Percentiles rank a stretch among this genome's conserved stretches.
phyloP scores from a whole-genome alignment of 1,140 invertebrate genomes.

The Saxidomus purpurata region DNA sequence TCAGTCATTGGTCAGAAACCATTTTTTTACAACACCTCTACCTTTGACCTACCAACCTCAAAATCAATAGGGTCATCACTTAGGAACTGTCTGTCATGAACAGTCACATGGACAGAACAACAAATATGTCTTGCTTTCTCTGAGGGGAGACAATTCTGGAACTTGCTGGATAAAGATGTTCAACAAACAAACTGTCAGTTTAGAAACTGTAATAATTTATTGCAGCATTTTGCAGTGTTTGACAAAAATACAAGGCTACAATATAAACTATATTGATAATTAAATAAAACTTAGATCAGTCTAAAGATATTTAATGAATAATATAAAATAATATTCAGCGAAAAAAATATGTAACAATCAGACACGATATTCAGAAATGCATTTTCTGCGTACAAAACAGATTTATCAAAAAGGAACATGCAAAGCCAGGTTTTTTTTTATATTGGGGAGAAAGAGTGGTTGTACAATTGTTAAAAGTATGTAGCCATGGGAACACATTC shows the following conservation, averaged over 20 bases:
- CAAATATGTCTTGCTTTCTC: no score
- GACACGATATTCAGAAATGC: background rate
- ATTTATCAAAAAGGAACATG: background rate
- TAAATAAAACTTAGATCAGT: constrained; percentile 47
- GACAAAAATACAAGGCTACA: constrained; percentile 58
- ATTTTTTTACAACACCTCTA: no score
- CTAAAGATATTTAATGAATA: constrained; percentile 44
- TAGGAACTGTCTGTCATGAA: no score
- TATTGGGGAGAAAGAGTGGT: background rate
- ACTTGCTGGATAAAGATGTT: background rate
- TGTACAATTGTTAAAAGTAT: background rate
- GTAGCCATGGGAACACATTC: background rate
- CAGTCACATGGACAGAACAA: no score
- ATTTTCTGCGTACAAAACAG: background rate
- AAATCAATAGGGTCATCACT: no score
- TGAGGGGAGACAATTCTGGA: constrained; percentile 30
- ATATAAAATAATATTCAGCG: constrained; percentile 11
- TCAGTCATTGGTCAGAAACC: no score
- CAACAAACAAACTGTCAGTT: background rate
- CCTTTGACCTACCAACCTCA: no score
- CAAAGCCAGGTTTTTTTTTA: background rate
- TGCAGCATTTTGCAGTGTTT: constrained; percentile 62
- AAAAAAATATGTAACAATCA: constrained; percentile 5
- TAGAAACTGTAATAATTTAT: constrained; percentile 55
- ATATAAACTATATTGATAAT: constrained; percentile 57